These are phyloP conservation scores for Enteromius afrohamiltoni DNA, from an alignment of 2,797 vertebrate species.

Conservation along the genomic window DNA sequence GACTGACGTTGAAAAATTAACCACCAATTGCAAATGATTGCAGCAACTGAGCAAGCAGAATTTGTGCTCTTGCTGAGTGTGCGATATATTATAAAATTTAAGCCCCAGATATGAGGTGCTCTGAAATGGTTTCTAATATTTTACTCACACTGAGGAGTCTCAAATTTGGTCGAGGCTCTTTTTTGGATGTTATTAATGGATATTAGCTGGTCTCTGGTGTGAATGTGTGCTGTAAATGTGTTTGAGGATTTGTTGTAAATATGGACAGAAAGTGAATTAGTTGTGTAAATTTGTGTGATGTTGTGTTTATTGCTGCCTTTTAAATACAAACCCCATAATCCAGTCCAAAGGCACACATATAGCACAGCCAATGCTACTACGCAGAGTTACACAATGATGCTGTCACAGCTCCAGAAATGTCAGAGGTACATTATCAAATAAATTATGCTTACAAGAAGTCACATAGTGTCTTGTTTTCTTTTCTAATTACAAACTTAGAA, in stretches of 20 bases:
- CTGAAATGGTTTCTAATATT: not conserved
- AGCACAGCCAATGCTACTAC: conserved; percentile 12
- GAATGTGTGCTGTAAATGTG: conserved; percentile 36
- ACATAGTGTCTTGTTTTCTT: not conserved
- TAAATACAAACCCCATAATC: conserved; percentile 23
- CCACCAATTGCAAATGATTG: not conserved
- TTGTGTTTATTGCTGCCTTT: conserved; percentile 29
- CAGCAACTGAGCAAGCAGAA: not conserved
- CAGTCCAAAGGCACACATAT: conserved; percentile 27
- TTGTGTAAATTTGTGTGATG: conserved; percentile 1
- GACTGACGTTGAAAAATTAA: not conserved
- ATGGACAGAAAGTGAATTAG: conserved; percentile 25
- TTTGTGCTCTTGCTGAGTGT: not conserved
- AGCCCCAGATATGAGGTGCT: not conserved
- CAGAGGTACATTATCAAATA: conserved; percentile 41
- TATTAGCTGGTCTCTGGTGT: conserved; percentile 16
- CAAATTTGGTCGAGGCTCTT: not conserved
- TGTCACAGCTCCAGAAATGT: conserved; percentile 11
- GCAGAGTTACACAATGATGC: not conserved
- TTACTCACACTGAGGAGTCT: not conserved
- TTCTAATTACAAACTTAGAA: not conserved
- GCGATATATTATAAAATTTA: not conserved
- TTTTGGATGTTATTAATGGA: conserved; percentile 19
- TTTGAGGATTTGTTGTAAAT: conserved; percentile 28
- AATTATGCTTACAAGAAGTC: conserved; percentile 35